Evolutionary conservation across 2,797 vertebrate genomes (phyloP).

Genomic region (Hozukius guyotensis): DNA sequence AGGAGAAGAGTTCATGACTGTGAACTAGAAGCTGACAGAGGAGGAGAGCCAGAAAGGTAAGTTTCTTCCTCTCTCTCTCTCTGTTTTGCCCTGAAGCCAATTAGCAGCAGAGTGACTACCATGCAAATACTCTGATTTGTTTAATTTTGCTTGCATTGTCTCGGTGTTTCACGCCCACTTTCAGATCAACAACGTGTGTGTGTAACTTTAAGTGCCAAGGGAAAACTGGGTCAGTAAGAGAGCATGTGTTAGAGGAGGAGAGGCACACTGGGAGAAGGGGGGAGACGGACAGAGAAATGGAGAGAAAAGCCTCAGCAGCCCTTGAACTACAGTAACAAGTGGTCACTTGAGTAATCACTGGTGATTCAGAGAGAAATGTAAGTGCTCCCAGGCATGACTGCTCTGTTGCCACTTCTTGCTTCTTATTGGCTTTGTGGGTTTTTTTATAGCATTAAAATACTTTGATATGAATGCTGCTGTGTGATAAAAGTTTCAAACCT

Average conservation of each 20-base stretch:
- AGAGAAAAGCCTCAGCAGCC: constrained; percentile 65
- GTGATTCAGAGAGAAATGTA: constrained; percentile 78
- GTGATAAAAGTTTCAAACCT: constrained; percentile 6
- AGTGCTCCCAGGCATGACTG: constrained; percentile 73
- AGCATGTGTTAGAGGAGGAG: constrained; percentile 61
- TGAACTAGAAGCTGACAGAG: constrained; percentile 38
- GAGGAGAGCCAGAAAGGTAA: constrained; percentile 61
- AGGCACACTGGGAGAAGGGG: constrained; percentile 55
- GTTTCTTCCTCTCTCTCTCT: constrained; percentile 28
- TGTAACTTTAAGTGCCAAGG: constrained; percentile 77
- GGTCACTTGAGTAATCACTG: constrained; percentile 77
- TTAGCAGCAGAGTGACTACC: constrained; percentile 38
- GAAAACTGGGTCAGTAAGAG: constrained; percentile 73
- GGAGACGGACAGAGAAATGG: constrained; percentile 66
- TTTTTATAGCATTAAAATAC: constrained; percentile 14
- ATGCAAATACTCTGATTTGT: constrained; percentile 43
- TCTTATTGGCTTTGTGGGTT: constrained; percentile 21
- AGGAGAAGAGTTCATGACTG: constrained; percentile 42
- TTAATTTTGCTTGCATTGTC: constrained; percentile 22
- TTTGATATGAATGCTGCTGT: constrained; percentile 20
- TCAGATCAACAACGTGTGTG: constrained; percentile 53
- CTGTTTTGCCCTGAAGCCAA: constrained; percentile 51
- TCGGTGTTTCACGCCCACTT: constrained; percentile 56
- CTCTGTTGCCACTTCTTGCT: constrained; percentile 53
- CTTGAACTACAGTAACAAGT: constrained; percentile 74